Evolutionary conservation across 2,888 invertebrate genomes (phyloP).

Genomic region (Baccha elongata): DNA sequence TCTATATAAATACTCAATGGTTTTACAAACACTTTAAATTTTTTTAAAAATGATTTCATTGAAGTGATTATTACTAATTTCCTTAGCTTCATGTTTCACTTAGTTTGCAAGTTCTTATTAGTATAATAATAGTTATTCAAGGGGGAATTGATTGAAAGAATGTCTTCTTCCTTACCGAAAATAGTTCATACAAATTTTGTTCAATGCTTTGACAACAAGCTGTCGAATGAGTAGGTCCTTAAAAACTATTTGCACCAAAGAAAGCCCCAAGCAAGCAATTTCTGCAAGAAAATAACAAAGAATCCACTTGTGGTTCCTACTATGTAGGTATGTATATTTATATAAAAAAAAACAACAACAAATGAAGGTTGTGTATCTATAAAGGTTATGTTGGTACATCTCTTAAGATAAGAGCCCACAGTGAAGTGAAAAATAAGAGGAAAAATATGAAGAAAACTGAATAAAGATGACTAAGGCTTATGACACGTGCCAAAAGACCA

Average conservation of each 20-base stretch:
- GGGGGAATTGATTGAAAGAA: constrained; percentile 1
- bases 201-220: background rate
- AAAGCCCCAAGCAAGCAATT: background rate
- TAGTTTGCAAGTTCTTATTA: no score
- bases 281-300: background rate
- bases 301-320: constrained; percentile 10
- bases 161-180: background rate
- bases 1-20: no score
- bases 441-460: constrained; percentile 23
- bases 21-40: no score
- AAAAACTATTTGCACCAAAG: constrained; percentile 15
- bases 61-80: no score
- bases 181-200: background rate
- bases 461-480: constrained; percentile 39
- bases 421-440: background rate
- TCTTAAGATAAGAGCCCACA: constrained; percentile 2
- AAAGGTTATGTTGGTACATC: background rate
- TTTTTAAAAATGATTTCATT: no score
- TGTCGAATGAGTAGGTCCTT: constrained; percentile 3
- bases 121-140: no score
- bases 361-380: background rate
- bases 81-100: no score
- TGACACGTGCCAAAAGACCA: constrained; percentile 45
- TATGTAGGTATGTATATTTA: background rate
- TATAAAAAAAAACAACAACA: no score